These are phyloP conservation scores for Coptodon rendalli DNA, from an alignment of 2,113 vertebrate genomes.

Conservation along the genomic window DNA sequence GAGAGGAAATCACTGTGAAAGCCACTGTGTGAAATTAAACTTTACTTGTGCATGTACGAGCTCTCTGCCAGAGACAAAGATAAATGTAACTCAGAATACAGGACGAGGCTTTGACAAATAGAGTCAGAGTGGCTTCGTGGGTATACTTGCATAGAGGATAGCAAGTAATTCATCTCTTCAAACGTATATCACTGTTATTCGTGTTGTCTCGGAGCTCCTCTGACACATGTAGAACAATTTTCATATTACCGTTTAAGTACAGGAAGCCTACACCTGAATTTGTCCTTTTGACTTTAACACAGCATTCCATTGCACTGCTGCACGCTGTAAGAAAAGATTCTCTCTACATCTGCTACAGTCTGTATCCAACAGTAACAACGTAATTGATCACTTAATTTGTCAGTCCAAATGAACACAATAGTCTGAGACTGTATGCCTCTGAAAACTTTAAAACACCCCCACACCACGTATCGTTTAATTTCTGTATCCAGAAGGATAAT, in stretches of 20 bases:
- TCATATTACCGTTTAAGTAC: slow-evolving; percentile 40
- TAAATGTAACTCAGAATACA: slow-evolving; percentile 37
- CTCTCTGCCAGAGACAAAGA: slow-evolving; percentile 31
- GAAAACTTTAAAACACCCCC: background rate
- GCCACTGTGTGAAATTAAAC: slow-evolving; percentile 35
- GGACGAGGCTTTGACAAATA: slow-evolving; percentile 62
- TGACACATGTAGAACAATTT: slow-evolving; percentile 57
- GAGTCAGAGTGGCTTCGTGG: slow-evolving; percentile 31
- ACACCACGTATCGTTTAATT: background rate
- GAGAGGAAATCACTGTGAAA: background rate
- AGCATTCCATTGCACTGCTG: background rate
- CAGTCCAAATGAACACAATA: background rate
- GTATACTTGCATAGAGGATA: slow-evolving; percentile 42
- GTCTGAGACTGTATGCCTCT: background rate
- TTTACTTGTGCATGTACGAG: background rate
- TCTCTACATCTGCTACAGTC: background rate
- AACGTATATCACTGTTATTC: slow-evolving; percentile 61
- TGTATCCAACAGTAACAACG: background rate
- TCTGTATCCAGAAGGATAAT: background rate
- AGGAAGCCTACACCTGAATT: slow-evolving; percentile 5
- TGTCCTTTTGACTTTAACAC: slow-evolving; percentile 45
- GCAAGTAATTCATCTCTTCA: slow-evolving; percentile 57
- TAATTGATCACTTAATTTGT: background rate
- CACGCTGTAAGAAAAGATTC: background rate
- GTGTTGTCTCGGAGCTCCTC: slow-evolving; percentile 12